These are phyloP conservation scores for Mactromeris polynyma DNA, from an alignment of 2,888 invertebrate genomes.

Conservation along the genomic window DNA sequence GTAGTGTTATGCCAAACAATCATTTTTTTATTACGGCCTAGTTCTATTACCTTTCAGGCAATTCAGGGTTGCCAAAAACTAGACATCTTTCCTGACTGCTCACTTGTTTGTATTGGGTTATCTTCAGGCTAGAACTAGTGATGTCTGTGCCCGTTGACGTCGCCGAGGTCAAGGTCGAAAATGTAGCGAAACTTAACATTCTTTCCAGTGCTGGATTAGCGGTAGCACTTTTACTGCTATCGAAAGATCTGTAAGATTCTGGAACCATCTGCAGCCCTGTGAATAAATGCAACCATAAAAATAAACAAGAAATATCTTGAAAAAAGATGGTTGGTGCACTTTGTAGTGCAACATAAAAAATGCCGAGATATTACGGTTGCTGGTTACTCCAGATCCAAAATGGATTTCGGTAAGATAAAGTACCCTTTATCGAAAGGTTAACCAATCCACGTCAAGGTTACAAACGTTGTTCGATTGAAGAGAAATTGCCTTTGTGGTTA, in stretches of 20 bases:
- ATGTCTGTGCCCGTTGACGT: constrained; percentile 85
- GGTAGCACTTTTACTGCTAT: neutral
- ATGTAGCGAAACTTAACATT: constrained; percentile 77
- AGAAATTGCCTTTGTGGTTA: too few relatives aligned
- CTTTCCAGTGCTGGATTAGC: constrained; percentile 66
- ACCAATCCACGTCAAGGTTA: too few relatives aligned
- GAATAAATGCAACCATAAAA: neutral
- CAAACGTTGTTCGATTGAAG: too few relatives aligned
- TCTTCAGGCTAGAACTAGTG: constrained; percentile 73
- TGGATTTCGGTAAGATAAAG: too few relatives aligned
- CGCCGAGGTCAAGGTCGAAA: constrained; percentile 81
- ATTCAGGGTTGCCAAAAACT: constrained; percentile 82
- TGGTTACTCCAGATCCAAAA: too few relatives aligned
- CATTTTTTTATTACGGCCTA: too few relatives aligned
- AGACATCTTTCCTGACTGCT: constrained; percentile 80
- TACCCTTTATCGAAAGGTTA: too few relatives aligned
- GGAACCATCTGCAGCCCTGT: neutral
- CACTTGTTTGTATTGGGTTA: constrained; percentile 83
- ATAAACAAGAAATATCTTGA: too few relatives aligned
- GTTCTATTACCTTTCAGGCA: constrained; percentile 82
- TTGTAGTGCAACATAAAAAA: too few relatives aligned
- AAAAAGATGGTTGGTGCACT: too few relatives aligned
- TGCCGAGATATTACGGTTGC: too few relatives aligned
- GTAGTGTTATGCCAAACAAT: too few relatives aligned
- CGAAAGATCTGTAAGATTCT: neutral